These are phyloP conservation scores for Labeo rohita DNA, from an alignment of 2,113 vertebrate species.

Conservation along the genomic window DNA sequence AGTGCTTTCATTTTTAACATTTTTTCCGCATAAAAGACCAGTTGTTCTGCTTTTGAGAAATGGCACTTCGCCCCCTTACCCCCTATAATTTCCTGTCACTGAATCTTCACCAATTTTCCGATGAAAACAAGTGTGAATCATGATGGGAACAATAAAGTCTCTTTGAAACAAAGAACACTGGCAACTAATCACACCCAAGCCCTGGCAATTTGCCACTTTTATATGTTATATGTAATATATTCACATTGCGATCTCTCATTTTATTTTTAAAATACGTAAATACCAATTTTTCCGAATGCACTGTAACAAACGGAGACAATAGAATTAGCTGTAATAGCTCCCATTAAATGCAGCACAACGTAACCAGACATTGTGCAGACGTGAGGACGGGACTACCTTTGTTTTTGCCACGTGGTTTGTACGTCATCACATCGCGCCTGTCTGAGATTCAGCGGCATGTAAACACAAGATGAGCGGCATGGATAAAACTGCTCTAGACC, in stretches of 20 bases:
- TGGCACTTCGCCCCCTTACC: constrained; percentile 29
- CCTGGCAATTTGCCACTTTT: not conserved
- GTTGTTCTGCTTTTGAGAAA: constrained; percentile 63
- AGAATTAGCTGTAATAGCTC: not conserved
- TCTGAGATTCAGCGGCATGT: constrained; percentile 11
- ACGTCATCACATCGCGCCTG: constrained; percentile 66
- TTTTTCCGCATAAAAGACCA: constrained; percentile 62
- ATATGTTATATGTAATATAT: not conserved
- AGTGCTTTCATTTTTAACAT: constrained; percentile 55
- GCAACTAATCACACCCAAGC: not conserved
- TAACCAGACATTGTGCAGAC: not conserved
- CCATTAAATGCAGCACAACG: not conserved
- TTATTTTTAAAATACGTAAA: not conserved
- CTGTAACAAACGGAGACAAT: not conserved
- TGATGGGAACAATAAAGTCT: not conserved
- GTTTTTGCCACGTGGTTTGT: not conserved
- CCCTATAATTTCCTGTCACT: constrained; percentile 14
- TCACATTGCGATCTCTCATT: not conserved
- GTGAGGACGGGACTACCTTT: not conserved
- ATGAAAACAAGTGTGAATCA: constrained; percentile 31
- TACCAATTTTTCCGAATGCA: not conserved
- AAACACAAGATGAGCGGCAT: constrained; percentile 59
- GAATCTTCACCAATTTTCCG: constrained; percentile 13
- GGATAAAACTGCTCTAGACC: constrained; percentile 59
- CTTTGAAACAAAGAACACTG: constrained; percentile 1